Evolutionary conservation across 2,797 vertebrate species (phyloP), one percentile per base, ranked within the genome.

Genomic region (Danio aesculapii): DNA sequence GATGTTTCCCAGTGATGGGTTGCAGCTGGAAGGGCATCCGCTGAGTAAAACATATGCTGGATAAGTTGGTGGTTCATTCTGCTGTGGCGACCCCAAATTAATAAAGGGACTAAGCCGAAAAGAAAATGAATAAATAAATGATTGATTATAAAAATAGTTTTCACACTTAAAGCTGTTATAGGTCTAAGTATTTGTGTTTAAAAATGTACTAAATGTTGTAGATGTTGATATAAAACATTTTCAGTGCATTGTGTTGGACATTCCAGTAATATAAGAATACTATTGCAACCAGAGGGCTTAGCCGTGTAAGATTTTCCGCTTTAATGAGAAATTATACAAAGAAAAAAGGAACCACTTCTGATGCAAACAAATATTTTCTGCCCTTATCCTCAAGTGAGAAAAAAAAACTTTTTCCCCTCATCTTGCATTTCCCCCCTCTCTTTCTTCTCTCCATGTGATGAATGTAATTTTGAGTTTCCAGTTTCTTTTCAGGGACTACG

Each of bases 241-340:
- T 6, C 43, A 68, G 3, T 17, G 46, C 21, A 3, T 21, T 68
- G 10, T n/a, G 14, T 61, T 71, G 43, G 69, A 43, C 11, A 55
- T 57, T 12, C 6, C 6, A 55, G 49, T 53, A 16, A 39, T 16
- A 53, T 12, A 30, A 55, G 30, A 30, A 30, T 30, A 30, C 30
- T 30, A 30, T 30, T 30, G 30, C 21, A 61, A 43, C 89, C 91
- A 89, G 59, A 59, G 91, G 91, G 90, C 92, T 94, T 93, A 93
- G 89, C 91, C 90, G 92, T 92, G 90, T 91, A 93, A 92, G 91
- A 89, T 90, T 92, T 88, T 88, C 90, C 70, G 86, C 67, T 85
- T 86, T 90, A 85, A 76, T 69, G 72, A 11, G 13, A 73, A 61
- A 44, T 46, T 43, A 53, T 69, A 70, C 43, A 16, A 64, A 70